Evolutionary conservation across 2,113 vertebrate genomes (phyloP), one percentile per base, ranked within the genome.

Genomic region (Pedionomus torquatus): DNA sequence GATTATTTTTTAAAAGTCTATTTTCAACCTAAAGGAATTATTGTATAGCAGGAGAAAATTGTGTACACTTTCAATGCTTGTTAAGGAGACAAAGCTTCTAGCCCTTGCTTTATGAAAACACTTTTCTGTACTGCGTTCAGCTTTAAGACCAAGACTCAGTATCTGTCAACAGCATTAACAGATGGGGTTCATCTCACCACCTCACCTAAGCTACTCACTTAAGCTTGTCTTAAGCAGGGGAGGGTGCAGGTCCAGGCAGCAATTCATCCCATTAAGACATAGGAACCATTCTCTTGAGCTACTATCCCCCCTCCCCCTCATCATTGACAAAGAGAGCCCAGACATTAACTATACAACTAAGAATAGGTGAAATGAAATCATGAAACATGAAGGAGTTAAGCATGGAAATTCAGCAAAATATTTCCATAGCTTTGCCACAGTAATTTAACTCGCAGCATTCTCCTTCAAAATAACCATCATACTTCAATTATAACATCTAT

Each of bases 311-410:
- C 24, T 12, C 49, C 58, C n/a, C 72, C 65, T 54, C 51, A 78
- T 7, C 60, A 46, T 0, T 26, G 17, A 72, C 49, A 80, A 41
- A 44, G 9, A 68, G 9, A 7, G 10, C 9, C 17, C 19, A 61
- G 41, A 46, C 5, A 0, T 54, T 31, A 93, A 49, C 19, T 74
- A 18, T 1, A 13, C 55, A 87, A 43, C 25, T 69, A 52, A 63
- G 81, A 69, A 33, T 19, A 57, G 17, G 37, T 3, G 28, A 89
- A 37, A 75, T 33, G 21, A 58, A 97, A 78, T 49, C 7, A 93
- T 0, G 2, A 79, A 75, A 82, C 0, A 0, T 30, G 11, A 43
- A 71, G 49, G 14, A 49, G n/a, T n/a, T 77, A 46, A 41, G n/a
- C 30, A 43, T 0, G 1, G 54, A 60, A 91, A 85, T 75, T 78